Percentiles rank a stretch among this genome's conserved stretches.
These are phyloP conservation scores for Onthophagus taurus DNA, from an alignment of 1,140 invertebrate species.

Conservation along the genomic window DNA sequence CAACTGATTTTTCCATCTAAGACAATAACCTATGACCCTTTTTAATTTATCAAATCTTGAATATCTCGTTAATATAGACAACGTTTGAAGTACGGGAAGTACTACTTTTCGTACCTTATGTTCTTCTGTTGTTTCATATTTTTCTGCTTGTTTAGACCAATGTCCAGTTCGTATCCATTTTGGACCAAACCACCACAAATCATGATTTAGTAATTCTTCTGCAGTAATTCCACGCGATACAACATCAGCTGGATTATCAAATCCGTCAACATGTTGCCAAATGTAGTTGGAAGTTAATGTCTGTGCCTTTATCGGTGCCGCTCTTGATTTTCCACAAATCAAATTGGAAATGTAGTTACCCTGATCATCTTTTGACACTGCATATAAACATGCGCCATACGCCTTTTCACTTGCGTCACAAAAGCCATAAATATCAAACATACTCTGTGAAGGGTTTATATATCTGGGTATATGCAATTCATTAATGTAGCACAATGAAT, in stretches of 20 bases:
- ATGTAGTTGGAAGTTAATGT: conserved; percentile 8
- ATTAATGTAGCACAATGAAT: conserved; percentile 2
- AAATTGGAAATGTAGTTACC: conserved; percentile 6
- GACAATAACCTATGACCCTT: background rate
- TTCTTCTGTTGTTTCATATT: no score
- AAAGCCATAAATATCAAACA: conserved; percentile 26
- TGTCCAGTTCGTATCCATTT: no score
- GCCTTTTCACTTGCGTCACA: conserved; percentile 25
- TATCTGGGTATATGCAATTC: conserved; percentile 15
- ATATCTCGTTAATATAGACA: background rate
- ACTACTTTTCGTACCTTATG: no score
- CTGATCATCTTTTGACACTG: conserved; percentile 6
- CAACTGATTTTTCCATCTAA: background rate
- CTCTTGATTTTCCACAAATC: conserved; percentile 20
- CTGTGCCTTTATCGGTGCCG: conserved; percentile 4
- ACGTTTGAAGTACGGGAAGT: no score
- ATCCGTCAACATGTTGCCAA: conserved; percentile 24
- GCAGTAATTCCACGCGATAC: conserved; percentile 23
- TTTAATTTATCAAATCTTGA: conserved; percentile 3
- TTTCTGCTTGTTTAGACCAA: no score
- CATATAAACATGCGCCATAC: conserved; percentile 26
- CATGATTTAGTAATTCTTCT: background rate
- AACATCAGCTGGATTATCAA: conserved; percentile 32
- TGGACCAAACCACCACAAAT: background rate
- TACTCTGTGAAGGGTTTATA: conserved; percentile 14